Percentiles rank a stretch among this genome's conserved stretches.
Conservation (phyloP, 2,888 invertebrate genomes). For the Andrena haemorrhoa region DNA sequence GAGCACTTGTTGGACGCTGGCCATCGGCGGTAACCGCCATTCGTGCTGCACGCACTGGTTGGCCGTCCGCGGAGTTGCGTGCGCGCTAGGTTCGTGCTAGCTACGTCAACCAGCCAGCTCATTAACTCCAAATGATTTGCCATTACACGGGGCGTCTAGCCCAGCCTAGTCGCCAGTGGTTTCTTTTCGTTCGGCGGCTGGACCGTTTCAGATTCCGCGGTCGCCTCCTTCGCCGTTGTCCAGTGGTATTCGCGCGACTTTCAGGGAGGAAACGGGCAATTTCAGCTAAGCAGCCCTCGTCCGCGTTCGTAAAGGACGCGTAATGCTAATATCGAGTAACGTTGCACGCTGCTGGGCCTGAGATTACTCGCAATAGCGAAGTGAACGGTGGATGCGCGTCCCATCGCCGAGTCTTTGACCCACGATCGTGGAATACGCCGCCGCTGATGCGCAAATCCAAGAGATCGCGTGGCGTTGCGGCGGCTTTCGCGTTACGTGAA, state of each 20-base stretch:
- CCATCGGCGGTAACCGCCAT: constrained; percentile 1
- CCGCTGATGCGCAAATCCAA: neutral
- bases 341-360: too few species aligned
- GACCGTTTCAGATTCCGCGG: neutral
- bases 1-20: too few species aligned
- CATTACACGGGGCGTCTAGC: constrained; percentile 36
- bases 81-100: neutral
- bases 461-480: constrained; percentile 30
- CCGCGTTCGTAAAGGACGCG: too few species aligned
- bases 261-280: too few species aligned
- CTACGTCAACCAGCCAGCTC: constrained; percentile 56
- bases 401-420: neutral
- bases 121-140: constrained; percentile 60
- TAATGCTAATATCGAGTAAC: too few species aligned
- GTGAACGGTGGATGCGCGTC: too few species aligned
- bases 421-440: neutral
- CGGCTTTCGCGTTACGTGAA: constrained; percentile 58
- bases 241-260: too few species aligned
- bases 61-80: neutral
- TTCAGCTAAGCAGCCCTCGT: too few species aligned
- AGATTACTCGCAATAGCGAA: too few species aligned
- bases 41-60: constrained; percentile 51
- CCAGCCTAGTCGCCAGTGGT: neutral
- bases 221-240: neutral
- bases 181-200: neutral